Conservation (phyloP, 2,888 invertebrate genomes). For the Holacanthella duospinosa region DNA sequence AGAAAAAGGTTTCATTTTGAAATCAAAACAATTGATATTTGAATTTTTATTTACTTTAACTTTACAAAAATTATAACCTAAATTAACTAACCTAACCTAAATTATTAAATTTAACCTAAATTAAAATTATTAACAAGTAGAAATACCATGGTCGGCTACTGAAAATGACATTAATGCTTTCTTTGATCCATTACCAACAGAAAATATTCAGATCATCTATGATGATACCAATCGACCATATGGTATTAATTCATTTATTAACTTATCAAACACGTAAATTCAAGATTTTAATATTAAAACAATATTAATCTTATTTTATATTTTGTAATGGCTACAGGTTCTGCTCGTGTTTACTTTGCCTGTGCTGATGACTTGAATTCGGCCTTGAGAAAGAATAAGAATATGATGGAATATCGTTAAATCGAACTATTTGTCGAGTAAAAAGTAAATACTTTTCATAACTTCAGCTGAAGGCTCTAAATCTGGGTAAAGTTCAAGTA, state of each 20-base stretch:
- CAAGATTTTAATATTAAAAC: neutral
- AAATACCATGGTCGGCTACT: slow-evolving; percentile 75
- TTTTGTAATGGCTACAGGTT: slow-evolving; percentile 41
- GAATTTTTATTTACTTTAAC: too few species aligned
- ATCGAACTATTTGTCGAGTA: slow-evolving; percentile 66
- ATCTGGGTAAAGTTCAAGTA: too few species aligned
- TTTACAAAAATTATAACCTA: too few species aligned
- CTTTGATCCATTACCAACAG: slow-evolving; percentile 78
- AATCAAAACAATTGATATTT: too few species aligned
- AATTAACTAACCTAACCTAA: too few species aligned
- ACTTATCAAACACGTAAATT: too few species aligned
- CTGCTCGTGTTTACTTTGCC: slow-evolving; percentile 88
- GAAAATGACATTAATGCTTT: slow-evolving; percentile 71
- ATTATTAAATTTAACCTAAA: too few species aligned
- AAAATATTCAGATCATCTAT: slow-evolving; percentile 70
- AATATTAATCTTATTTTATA: neutral
- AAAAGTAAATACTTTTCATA: too few species aligned
- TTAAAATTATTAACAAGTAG: too few species aligned
- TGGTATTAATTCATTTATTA: too few species aligned
- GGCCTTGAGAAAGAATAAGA: slow-evolving; percentile 51
- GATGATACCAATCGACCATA: slow-evolving; percentile 83
- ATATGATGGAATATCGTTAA: slow-evolving; percentile 72
- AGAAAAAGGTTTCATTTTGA: too few species aligned
- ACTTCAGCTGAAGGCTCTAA: too few species aligned
- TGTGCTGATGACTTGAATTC: slow-evolving; percentile 80